Percentiles rank a stretch among this genome's conserved stretches.
phyloP scores from a whole-genome alignment of 2,888 invertebrate genomes.

The Hypomecis punctinalis region DNA sequence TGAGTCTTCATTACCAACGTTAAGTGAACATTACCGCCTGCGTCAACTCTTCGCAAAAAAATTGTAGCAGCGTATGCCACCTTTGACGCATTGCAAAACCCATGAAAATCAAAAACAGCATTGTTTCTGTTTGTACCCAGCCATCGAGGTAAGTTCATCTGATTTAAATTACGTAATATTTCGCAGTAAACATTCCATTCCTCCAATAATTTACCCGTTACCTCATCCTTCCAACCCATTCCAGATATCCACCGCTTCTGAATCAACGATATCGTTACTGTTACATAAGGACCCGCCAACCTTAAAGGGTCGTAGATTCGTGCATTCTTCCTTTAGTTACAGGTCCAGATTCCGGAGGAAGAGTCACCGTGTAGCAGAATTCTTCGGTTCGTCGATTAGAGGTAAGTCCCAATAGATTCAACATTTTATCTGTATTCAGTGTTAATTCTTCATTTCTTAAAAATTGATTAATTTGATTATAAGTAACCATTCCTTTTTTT shows the following conservation, averaged over 20 bases:
- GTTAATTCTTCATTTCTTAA: conserved; percentile 42
- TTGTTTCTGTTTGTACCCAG: conserved; percentile 11
- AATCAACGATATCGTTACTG: conserved; percentile 49
- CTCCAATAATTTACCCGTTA: conserved; percentile 19
- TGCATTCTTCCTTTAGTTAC: conserved; percentile 50
- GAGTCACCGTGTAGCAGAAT: conserved; percentile 44
- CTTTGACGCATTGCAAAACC: conserved; percentile 42
- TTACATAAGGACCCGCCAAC: conserved; percentile 48
- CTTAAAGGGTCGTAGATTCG: conserved; percentile 51
- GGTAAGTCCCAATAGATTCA: conserved; percentile 48
- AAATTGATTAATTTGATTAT: conserved; percentile 40
- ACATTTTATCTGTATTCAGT: conserved; percentile 39
- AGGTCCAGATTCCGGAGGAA: conserved; percentile 33
- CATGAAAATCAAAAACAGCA: conserved; percentile 35
- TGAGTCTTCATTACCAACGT: conserved; percentile 13
- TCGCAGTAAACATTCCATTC: conserved; percentile 26
- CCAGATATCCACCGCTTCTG: conserved; percentile 52
- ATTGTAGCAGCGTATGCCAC: conserved; percentile 37
- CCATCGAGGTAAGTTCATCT: conserved; percentile 33
- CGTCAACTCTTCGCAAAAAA: conserved; percentile 33
- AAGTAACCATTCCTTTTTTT: conserved; percentile 38
- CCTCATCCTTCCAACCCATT: conserved; percentile 47
- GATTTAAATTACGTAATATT: conserved; percentile 1
- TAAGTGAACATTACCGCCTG: conserved; percentile 16
- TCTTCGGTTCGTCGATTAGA: conserved; percentile 46